phyloP scores from a whole-genome alignment of 92 coral and sea anemone species.

The Siderastrea radians region DNA sequence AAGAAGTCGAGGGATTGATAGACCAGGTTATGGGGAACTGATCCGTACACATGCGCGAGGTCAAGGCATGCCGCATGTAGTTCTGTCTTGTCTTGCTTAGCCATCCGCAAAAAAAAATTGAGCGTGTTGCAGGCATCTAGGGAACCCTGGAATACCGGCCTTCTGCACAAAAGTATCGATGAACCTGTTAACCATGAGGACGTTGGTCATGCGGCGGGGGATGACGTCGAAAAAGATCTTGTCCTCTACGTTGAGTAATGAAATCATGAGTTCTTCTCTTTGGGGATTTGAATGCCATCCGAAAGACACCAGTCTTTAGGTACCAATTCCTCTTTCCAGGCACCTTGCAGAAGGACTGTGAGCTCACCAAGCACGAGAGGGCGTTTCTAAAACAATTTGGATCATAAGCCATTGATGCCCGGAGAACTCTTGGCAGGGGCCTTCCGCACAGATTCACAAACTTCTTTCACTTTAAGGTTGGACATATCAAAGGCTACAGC shows the following conservation, averaged over 20 bases:
- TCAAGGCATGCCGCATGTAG: conserved; percentile 31
- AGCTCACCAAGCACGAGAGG: no score
- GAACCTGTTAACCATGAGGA: conserved; percentile 12
- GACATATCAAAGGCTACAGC: conserved; percentile 3
- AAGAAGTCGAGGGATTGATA: conserved; percentile 12
- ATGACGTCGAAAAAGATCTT: conserved; percentile 24
- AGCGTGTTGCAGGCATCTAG: conserved; percentile 3
- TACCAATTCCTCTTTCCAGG: conserved; percentile 10
- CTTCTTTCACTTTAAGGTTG: conserved; percentile 16
- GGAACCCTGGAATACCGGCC: conserved; percentile 28
- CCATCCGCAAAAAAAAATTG: conserved; percentile 21
- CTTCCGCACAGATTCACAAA: neutral
- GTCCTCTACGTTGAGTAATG: conserved; percentile 22
- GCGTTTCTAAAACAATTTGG: no score
- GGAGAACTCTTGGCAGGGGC: no score
- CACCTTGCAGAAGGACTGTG: neutral
- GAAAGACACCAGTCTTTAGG: conserved; percentile 7
- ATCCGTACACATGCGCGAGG: conserved; percentile 38
- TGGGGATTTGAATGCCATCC: conserved; percentile 29
- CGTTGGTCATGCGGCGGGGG: neutral
- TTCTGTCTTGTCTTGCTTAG: conserved; percentile 27
- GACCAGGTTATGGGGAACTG: conserved; percentile 21
- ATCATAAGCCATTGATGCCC: no score
- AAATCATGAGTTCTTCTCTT: conserved; percentile 34
- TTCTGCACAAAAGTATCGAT: conserved; percentile 26